These are phyloP conservation scores for Eupleurogrammus muticus DNA, from an alignment of 2,797 vertebrate genomes.

Conservation along the genomic window DNA sequence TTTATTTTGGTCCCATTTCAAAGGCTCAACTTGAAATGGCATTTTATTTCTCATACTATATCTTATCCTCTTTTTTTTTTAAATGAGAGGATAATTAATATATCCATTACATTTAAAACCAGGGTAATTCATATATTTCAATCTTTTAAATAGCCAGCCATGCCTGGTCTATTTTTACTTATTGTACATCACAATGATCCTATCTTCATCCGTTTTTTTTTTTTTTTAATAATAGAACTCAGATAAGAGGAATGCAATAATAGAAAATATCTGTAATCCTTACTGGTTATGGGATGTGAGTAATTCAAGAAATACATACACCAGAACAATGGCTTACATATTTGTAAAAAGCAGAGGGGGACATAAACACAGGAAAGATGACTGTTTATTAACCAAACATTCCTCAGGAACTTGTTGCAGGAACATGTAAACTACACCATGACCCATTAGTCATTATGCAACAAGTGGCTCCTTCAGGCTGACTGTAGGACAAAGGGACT, in stretches of 20 bases:
- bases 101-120: background rate
- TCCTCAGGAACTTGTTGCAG: constrained; percentile 43
- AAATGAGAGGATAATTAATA: background rate
- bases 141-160: no score
- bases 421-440: constrained; percentile 58
- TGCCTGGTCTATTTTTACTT: no score
- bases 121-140: background rate
- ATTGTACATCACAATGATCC: background rate
- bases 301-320: constrained; percentile 31
- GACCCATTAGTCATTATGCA: constrained; percentile 60
- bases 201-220: no score
- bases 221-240: background rate
- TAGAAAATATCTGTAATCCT: background rate
- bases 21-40: background rate
- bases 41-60: no score
- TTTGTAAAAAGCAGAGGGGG: constrained; percentile 27
- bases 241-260: background rate
- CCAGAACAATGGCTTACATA: constrained; percentile 22
- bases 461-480: constrained; percentile 35
- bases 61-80: background rate
- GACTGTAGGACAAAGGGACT: constrained; percentile 18
- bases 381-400: constrained; percentile 62
- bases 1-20: background rate
- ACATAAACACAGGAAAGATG: constrained; percentile 57
- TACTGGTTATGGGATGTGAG: constrained; percentile 9